A percentile compares a stretch with the other conserved stretches of the same genome.
These are phyloP conservation scores for Dasypus novemcinctus DNA, from an alignment of 2,113 vertebrate genomes.

Conservation along the genomic window DNA sequence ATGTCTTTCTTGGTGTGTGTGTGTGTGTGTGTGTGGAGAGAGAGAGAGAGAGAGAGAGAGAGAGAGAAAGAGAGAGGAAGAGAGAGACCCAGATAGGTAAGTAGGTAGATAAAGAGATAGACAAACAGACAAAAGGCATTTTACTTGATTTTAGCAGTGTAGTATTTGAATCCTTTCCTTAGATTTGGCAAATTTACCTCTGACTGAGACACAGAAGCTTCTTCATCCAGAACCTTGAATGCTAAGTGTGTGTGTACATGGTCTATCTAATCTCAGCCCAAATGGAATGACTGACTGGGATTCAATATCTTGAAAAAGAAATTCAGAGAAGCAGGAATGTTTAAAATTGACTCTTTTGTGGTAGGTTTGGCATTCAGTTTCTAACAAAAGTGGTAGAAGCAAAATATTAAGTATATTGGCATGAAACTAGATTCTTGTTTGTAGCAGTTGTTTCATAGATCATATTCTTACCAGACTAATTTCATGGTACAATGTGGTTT, in stretches of 20 bases:
- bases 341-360: background rate
- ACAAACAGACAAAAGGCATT: no score
- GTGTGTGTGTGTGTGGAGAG: no score
- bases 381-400: background rate
- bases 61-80: no score
- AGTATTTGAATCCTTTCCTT: no score
- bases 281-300: background rate
- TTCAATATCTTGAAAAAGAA: background rate
- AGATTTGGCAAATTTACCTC: no score
- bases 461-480: background rate
- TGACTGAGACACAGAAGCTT: no score
- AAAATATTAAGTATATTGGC: background rate
- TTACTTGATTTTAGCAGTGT: no score
- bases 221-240: no score
- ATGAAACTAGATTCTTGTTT: background rate
- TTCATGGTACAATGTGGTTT: background rate
- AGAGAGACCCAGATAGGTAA: no score
- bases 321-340: background rate
- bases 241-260: background rate
- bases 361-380: background rate
- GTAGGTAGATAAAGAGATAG: no score
- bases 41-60: no score
- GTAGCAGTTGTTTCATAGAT: background rate
- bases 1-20: no score
- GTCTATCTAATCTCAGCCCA: background rate